Conservation (phyloP, 1,140 invertebrate genomes). For the Temnothorax longispinosus region DNA sequence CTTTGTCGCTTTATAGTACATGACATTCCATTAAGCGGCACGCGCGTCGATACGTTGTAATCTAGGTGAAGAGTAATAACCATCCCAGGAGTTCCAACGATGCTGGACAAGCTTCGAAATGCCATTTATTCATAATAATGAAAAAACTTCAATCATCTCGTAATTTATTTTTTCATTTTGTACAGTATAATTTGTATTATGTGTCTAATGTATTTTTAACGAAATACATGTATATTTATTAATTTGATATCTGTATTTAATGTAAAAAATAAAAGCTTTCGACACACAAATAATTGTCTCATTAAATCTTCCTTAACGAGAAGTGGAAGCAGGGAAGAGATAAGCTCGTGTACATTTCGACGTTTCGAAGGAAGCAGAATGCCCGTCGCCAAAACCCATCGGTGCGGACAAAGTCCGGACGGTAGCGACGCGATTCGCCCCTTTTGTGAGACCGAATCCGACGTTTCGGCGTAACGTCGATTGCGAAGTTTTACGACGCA, state of each 20-base stretch:
- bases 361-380: background rate
- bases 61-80: constrained; percentile 22
- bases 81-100: background rate
- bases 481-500: constrained; percentile 25
- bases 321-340: background rate
- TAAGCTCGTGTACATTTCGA: background rate
- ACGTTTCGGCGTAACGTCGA: constrained; percentile 6
- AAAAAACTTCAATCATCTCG: background rate
- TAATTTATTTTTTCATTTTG: background rate
- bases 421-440: background rate
- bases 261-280: background rate
- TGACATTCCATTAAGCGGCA: constrained; percentile 49
- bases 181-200: background rate
- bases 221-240: background rate
- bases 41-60: constrained; percentile 19
- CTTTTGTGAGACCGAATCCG: background rate
- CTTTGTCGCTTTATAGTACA: constrained; percentile 37
- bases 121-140: background rate
- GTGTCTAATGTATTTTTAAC: background rate
- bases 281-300: background rate
- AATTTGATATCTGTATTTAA: background rate
- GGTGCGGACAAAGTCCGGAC: background rate
- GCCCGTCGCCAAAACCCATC: background rate
- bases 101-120: constrained; percentile 15
- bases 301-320: background rate